These are phyloP conservation scores for Clupea harengus DNA, from an alignment of 2,113 vertebrate species.

Conservation along the genomic window DNA sequence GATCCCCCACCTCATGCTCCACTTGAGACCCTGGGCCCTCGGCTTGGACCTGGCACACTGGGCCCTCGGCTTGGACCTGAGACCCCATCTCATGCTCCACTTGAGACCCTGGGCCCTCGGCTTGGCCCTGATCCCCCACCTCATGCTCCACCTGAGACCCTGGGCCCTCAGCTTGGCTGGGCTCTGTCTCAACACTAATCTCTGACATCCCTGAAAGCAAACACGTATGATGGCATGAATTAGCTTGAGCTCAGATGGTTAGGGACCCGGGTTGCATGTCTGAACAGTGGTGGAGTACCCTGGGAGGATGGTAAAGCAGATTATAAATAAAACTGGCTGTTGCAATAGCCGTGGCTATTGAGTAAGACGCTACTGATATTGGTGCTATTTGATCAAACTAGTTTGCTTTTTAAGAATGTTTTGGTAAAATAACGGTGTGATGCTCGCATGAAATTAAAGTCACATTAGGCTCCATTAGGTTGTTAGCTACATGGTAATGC, in stretches of 20 bases:
- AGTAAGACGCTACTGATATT: too few species aligned
- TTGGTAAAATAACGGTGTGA: too few species aligned
- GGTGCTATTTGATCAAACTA: too few species aligned
- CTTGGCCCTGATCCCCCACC: too few species aligned
- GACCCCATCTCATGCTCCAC: slow-evolving; percentile 50
- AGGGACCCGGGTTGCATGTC: too few species aligned
- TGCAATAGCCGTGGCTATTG: too few species aligned
- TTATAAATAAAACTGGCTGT: too few species aligned
- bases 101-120: slow-evolving; percentile 38
- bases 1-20: slow-evolving; percentile 53
- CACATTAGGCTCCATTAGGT: too few species aligned
- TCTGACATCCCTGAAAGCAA: slow-evolving; percentile 77
- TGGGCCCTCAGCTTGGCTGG: slow-evolving; percentile 56
- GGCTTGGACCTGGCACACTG: slow-evolving; percentile 48
- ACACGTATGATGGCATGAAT: slow-evolving; percentile 55
- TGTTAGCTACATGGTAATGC: too few species aligned
- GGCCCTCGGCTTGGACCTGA: slow-evolving; percentile 9
- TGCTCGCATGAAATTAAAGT: too few species aligned
- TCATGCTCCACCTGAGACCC: slow-evolving; percentile 41
- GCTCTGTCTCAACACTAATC: slow-evolving; percentile 66
- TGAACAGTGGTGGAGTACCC: not conserved
- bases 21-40: slow-evolving; percentile 57
- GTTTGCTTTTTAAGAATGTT: too few species aligned
- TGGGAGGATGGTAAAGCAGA: not conserved
- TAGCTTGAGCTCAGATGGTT: slow-evolving; percentile 13